Conservation (phyloP, 1,140 invertebrate species). For the Pomacea maculata region DNA sequence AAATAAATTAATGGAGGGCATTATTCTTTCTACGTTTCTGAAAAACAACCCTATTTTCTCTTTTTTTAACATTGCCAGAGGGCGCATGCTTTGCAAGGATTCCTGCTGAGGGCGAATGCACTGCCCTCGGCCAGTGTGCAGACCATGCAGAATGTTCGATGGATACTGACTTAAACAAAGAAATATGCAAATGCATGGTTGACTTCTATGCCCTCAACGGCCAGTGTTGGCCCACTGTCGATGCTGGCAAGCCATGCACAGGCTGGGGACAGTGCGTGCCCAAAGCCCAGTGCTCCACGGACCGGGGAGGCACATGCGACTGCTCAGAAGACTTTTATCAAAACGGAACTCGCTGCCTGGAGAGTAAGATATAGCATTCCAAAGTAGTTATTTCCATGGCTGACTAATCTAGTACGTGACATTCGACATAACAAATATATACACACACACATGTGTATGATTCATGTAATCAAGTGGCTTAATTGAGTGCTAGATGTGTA, state of each 20-base stretch:
- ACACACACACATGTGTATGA: no score
- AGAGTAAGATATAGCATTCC: background rate
- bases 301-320: conserved; percentile 23
- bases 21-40: no score
- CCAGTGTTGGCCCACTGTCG: conserved; percentile 15
- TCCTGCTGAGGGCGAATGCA: conserved; percentile 18
- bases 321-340: conserved; percentile 20
- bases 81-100: conserved; percentile 12
- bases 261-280: conserved; percentile 25
- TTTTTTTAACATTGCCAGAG: background rate
- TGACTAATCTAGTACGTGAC: no score
- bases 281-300: conserved; percentile 29
- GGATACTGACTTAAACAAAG: background rate
- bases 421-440: no score
- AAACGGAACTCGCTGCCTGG: conserved; percentile 13
- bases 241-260: conserved; percentile 15
- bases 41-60: no score
- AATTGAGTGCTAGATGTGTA: no score
- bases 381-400: no score
- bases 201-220: conserved; percentile 17
- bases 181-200: background rate
- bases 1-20: no score
- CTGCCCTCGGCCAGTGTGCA: conserved; percentile 24
- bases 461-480: no score
- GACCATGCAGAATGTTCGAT: conserved; percentile 18